Base-by-base conservation (phyloP, 2,888 invertebrate species). In the Agrotis puta region DNA sequence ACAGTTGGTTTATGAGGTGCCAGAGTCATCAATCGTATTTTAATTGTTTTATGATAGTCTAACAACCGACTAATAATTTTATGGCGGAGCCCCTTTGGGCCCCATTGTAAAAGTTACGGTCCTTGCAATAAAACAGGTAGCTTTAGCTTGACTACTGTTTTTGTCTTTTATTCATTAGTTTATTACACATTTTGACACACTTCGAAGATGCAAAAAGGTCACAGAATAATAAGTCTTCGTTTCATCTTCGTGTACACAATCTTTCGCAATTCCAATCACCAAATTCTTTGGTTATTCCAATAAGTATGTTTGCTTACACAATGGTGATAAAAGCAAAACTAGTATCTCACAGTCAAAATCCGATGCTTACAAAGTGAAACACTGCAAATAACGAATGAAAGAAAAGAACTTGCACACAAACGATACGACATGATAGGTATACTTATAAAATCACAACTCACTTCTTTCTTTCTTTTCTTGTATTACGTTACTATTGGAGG, bases 11-110 rank as follows among this genome's bases (percentile, higher is more conserved):
- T 92, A 92, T 91, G 92, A 83, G 88, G 84, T 85, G 88, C 84
- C 77, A 88, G 87, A 90, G 89, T 90, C 93, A 94, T 94, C 87
- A 91, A 94, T 91, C 85, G 84, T 87, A 85, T 85, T 88, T 88
- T 89, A 89, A 93, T 93, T 88, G 91, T 90, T 95, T 94, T 94
- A 95, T 88, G 92, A 92, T 88, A 86, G 85, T 81, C 87, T 87
- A 89, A 91, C 88, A 86, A 92, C 91, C 85, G 84, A 85, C 89
- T 88, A 88, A 88, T 91, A 91, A 88, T 89, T 95, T 95, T 96
- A 96, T 95, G 95, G 95, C 89, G 95, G 95, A 91, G 94, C 95
- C 92, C 93, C 88, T 93, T 92, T 91, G 86, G 92, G 92, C 90
- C 92, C 93, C 95, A 96, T 95, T 94, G 93, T 95, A 92, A 93